phyloP scores from a whole-genome alignment of 2,113 vertebrate species.

The Atlantisia rogersi region DNA sequence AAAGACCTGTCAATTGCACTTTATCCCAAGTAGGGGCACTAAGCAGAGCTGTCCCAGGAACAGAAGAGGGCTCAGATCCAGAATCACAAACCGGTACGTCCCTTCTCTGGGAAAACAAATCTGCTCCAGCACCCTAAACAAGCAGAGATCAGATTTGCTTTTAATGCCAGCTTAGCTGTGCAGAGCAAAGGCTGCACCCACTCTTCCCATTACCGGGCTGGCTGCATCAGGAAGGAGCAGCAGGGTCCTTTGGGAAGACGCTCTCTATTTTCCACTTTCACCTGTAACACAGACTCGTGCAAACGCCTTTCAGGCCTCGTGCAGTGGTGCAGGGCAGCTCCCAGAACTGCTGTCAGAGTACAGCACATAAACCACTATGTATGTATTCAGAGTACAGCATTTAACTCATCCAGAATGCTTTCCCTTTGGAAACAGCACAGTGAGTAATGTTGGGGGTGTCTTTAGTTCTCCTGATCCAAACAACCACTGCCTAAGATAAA shows the following conservation, averaged over 20 bases:
- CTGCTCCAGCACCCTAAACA: not conserved
- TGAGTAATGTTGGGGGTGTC: not conserved
- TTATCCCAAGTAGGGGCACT: not conserved
- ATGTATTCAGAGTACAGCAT: not conserved
- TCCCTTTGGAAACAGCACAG: not conserved
- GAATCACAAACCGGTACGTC: not conserved
- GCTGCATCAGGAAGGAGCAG: not conserved
- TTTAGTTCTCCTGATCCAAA: conserved; percentile 46
- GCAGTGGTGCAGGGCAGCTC: not conserved
- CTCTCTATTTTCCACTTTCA: not conserved
- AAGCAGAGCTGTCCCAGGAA: not conserved
- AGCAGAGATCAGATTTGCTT: not conserved
- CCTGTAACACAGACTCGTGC: not conserved
- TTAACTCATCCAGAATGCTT: not conserved
- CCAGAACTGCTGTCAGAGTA: not conserved
- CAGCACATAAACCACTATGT: not conserved
- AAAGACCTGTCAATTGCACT: not conserved
- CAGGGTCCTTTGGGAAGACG: too few relatives aligned
- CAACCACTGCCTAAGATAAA: conserved; percentile 41
- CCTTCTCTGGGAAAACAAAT: not conserved
- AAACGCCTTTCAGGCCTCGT: not conserved
- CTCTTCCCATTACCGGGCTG: not conserved
- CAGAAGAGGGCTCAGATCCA: not conserved
- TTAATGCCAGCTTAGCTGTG: not conserved
- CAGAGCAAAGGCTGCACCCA: not conserved